A percentile compares a stretch with the other conserved stretches of the same genome.
These are phyloP conservation scores for Eupithecia centaureata DNA, from an alignment of 2,888 invertebrate genomes.

Conservation along the genomic window DNA sequence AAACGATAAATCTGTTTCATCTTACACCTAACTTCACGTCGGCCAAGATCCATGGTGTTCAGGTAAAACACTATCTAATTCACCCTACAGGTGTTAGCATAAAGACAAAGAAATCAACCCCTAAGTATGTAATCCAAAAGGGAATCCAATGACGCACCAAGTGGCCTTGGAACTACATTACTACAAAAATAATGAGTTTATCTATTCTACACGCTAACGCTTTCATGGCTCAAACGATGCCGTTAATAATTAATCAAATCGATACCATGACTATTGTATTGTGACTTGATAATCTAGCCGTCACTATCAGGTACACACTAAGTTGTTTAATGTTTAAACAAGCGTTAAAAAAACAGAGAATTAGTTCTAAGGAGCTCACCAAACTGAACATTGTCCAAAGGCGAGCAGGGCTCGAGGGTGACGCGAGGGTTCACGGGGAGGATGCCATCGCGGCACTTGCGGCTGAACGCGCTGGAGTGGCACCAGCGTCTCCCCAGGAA, in stretches of 20 bases:
- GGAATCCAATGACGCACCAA: slow-evolving; percentile 49
- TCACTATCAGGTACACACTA: not conserved
- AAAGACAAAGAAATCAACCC: slow-evolving; percentile 29
- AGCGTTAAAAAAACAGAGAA: not conserved
- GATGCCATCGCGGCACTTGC: slow-evolving; percentile 75
- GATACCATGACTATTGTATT: slow-evolving; percentile 21
- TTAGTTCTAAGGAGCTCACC: slow-evolving; percentile 57
- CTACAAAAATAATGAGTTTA: slow-evolving; percentile 51
- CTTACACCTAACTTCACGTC: slow-evolving; percentile 6
- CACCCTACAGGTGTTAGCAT: slow-evolving; percentile 17
- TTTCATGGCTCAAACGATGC: slow-evolving; percentile 43
- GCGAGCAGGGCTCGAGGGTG: slow-evolving; percentile 58
- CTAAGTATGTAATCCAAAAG: slow-evolving; percentile 18
- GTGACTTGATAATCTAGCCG: slow-evolving; percentile 9
- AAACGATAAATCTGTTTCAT: not conserved
- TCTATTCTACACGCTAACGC: slow-evolving; percentile 51
- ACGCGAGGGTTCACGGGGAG: slow-evolving; percentile 73
- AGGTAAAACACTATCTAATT: not conserved
- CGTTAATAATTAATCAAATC: slow-evolving; percentile 47
- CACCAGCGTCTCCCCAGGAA: slow-evolving; percentile 92
- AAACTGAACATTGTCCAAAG: slow-evolving; percentile 75
- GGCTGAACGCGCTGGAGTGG: slow-evolving; percentile 68
- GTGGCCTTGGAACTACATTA: slow-evolving; percentile 57
- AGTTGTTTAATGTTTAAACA: not conserved
- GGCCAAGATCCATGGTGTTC: slow-evolving; percentile 10